Percentiles rank a stretch among this genome's conserved stretches.
These are phyloP conservation scores for Drosophila nasuta DNA, from an alignment of 1,140 invertebrate genomes.

Conservation along the genomic window DNA sequence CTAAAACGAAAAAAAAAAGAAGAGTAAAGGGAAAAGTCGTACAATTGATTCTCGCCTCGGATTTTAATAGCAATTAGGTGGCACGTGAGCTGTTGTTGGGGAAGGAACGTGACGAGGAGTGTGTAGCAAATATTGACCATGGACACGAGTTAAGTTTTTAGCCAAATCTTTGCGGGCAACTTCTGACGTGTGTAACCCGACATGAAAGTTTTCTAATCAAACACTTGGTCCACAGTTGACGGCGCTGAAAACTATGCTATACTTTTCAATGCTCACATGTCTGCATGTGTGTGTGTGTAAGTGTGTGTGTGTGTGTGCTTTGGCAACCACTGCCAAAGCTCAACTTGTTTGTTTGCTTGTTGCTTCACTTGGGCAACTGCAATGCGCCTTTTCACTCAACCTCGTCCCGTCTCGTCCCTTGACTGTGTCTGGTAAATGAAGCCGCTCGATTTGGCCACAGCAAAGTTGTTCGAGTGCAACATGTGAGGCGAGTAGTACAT, in stretches of 20 bases:
- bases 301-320: conserved; percentile 11
- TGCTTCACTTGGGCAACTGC: conserved; percentile 37
- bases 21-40: background rate
- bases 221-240: conserved; percentile 58
- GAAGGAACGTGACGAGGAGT: conserved; percentile 21
- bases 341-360: conserved; percentile 74
- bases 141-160: conserved; percentile 32
- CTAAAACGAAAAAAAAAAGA: conserved; percentile 10
- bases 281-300: background rate
- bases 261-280: conserved; percentile 1
- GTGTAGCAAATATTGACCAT: conserved; percentile 49
- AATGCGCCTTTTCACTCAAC: background rate
- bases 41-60: conserved; percentile 9
- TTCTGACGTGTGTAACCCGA: conserved; percentile 52
- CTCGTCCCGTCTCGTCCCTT: background rate
- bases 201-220: conserved; percentile 74
- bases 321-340: conserved; percentile 50
- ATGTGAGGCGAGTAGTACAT: conserved; percentile 35
- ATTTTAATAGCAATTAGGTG: conserved; percentile 55
- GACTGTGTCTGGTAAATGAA: conserved; percentile 54
- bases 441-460: conserved; percentile 70
- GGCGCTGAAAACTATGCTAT: conserved; percentile 43
- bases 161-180: conserved; percentile 63
- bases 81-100: conserved; percentile 9
- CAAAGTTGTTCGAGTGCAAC: conserved; percentile 64